Evolutionary conservation across 2,888 invertebrate species (phyloP), one percentile per base, ranked within the genome.

Genomic region (Allophyes oxyacanthae): DNA sequence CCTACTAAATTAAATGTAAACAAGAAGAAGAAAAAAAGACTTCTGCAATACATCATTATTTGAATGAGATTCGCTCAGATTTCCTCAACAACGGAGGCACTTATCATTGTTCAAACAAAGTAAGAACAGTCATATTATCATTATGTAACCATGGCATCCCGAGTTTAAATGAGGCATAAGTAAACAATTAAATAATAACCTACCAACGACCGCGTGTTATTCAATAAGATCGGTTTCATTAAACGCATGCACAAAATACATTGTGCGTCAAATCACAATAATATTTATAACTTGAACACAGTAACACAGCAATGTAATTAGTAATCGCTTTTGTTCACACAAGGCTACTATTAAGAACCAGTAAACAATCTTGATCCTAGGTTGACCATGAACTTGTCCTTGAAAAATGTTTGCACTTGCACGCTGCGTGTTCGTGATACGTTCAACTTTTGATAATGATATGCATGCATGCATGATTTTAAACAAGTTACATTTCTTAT

Each of bases 331-430:
- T 32, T 51, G 30, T 37, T 36, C 28, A 15, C 1, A 8, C 41
- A 64, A 69, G 42, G 46, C 42, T 42, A 33, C 13, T 33, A 15
- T 40, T 51, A 52, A 45, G 45, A 51, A 41, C 14, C n/a, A 15
- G 45, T 55, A 50, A 70, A 56, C 53, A 58, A 36, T 54, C 44
- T 71, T 54, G 37, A 55, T 71, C 66, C 56, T 62, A 42, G 32
- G 54, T 37, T 42, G 50, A 52, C 62, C 63, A 6, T 78, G 76
- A 78, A 72, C 76, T 75, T 73, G 49, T 46, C 76, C 73, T 75
- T 76, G 59, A 28, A 46, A 6, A 37, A 46, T 37, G 34, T 41
- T 34, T 33, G 11, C 11, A 11, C 9, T 20, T 13, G 32, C 57
- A 64, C 49, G 60, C 20, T 34, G 40, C 41, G 20, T 37, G 10